These are phyloP conservation scores for Mimachlamys varia DNA, from an alignment of 2,888 invertebrate species.

Conservation along the genomic window DNA sequence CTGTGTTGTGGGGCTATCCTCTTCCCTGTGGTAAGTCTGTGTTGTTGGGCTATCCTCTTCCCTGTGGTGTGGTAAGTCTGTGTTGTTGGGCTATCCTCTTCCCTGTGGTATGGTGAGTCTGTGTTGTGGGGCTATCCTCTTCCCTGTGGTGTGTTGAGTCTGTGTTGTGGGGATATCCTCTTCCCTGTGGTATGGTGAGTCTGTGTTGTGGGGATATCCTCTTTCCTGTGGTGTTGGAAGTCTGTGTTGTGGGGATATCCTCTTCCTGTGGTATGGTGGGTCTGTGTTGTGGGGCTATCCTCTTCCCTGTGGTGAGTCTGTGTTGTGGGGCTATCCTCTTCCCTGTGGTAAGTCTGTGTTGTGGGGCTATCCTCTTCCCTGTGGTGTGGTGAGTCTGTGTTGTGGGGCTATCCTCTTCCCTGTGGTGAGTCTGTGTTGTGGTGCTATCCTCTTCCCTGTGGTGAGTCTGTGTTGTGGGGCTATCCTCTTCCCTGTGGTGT, in stretches of 20 bases:
- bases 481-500: constrained; percentile 98
- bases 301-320: constrained; percentile 98
- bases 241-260: constrained; percentile 97
- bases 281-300: constrained; percentile 97
- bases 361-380: constrained; percentile 98
- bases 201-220: constrained; percentile 97
- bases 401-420: constrained; percentile 98
- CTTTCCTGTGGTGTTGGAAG: too few species aligned
- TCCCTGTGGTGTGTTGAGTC: too few species aligned
- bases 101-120: too few species aligned
- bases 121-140: constrained; percentile 97
- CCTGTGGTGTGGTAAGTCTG: too few species aligned
- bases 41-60: constrained; percentile 97
- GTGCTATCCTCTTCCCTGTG: constrained; percentile 98
- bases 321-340: constrained; percentile 98
- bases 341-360: constrained; percentile 99
- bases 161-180: constrained; percentile 97
- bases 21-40: constrained; percentile 98
- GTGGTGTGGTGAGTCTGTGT: too few species aligned
- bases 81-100: constrained; percentile 98
- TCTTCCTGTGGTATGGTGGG: too few species aligned
- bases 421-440: constrained; percentile 98
- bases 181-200: too few species aligned
- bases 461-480: too few species aligned
- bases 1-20: constrained; percentile 97